Evolutionary conservation across 2,797 vertebrate species (phyloP).

Genomic region (Brotula barbata): DNA sequence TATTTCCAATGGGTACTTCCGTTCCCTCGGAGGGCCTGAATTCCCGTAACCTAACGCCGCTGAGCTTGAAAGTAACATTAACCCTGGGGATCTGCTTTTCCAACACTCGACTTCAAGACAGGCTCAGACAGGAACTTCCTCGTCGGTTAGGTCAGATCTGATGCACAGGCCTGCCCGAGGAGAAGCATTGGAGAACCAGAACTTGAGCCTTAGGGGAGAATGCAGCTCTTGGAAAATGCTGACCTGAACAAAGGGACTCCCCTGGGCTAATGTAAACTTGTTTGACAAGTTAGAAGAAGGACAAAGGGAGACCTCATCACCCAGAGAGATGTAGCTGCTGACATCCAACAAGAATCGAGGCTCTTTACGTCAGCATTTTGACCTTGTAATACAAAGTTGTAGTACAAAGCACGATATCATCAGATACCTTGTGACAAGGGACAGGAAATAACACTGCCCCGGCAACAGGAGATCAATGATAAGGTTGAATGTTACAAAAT

Average conservation of each 20-base stretch:
- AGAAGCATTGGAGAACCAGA: constrained; percentile 13
- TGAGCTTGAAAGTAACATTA: constrained; percentile 64
- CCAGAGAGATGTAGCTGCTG: too few relatives aligned
- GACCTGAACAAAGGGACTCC: constrained; percentile 33
- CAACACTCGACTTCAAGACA: constrained; percentile 44
- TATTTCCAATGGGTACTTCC: constrained; percentile 3
- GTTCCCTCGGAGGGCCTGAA: constrained; percentile 14
- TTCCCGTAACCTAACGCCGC: constrained; percentile 43
- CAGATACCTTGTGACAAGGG: neutral
- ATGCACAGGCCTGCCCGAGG: constrained; percentile 30
- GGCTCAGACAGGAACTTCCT: constrained; percentile 52
- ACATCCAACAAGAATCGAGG: too few relatives aligned
- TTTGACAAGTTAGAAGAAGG: neutral
- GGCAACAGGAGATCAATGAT: constrained; percentile 19
- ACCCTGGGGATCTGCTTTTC: constrained; percentile 65
- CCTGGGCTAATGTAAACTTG: constrained; percentile 5
- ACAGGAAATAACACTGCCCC: neutral
- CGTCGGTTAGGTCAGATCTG: constrained; percentile 35
- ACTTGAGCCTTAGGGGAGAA: constrained; percentile 44
- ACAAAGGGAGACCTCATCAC: too few relatives aligned
- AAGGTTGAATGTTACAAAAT: too few relatives aligned
- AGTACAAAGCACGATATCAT: neutral
- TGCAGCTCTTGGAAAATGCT: constrained; percentile 27
- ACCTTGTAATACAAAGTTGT: too few relatives aligned
- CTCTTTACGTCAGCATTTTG: too few relatives aligned